Evolutionary conservation across 2,888 invertebrate species (phyloP).

Genomic region (Chaetogeoica ovagalla): DNA sequence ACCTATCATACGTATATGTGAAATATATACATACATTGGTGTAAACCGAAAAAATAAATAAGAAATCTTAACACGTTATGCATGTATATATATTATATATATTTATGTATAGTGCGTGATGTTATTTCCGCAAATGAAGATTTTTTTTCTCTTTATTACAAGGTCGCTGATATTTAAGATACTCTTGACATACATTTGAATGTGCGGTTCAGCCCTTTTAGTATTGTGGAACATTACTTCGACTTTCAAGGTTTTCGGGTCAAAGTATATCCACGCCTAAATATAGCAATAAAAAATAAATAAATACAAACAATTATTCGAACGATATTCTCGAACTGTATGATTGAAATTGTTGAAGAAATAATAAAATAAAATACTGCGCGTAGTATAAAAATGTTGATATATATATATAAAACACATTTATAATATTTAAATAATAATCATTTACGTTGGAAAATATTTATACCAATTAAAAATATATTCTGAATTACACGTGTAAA

Average conservation of each 20-base stretch:
- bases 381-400: background rate
- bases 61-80: too few relatives aligned
- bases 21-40: too few relatives aligned
- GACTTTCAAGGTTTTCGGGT: conserved; percentile 25
- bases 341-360: background rate
- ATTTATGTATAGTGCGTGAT: background rate
- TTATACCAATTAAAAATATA: background rate
- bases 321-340: background rate
- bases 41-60: too few relatives aligned
- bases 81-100: too few relatives aligned
- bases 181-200: conserved; percentile 38
- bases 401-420: background rate
- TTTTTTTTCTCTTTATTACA: conserved; percentile 27
- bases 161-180: conserved; percentile 11
- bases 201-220: conserved; percentile 32
- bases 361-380: background rate
- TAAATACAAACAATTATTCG: background rate
- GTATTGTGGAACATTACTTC: conserved; percentile 4
- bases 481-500: background rate
- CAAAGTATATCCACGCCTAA: conserved; percentile 8
- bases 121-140: conserved; percentile 27
- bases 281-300: background rate
- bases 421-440: background rate
- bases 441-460: background rate
- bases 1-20: too few relatives aligned